Evolutionary conservation across 2,888 invertebrate genomes (phyloP), one percentile per base, ranked within the genome.

Genomic region (Cyclophora punctaria): DNA sequence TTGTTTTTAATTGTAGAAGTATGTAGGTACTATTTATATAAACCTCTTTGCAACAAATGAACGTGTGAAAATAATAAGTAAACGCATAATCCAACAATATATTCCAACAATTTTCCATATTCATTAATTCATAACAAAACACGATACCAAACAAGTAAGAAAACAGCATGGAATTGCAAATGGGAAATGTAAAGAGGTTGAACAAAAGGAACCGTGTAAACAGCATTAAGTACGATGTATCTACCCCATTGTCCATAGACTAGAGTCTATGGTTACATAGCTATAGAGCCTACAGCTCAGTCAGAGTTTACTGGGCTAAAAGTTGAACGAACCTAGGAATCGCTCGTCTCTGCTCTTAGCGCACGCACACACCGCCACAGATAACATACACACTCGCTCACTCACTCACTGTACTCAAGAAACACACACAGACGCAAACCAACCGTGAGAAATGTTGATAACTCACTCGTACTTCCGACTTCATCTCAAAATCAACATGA

Each of bases 221-320:
- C 73, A 77, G 57, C 56, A 61, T 61, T 63, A 63, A 67, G 69
- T 63, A 62, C 44, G 3, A 34, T 37, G 37, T 37, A 34, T 34
- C 44, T 59, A 57, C 51, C 53, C 55, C 52, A 54, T 58, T 67
- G 70, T 67, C 69, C 68, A 67, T 66, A 61, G 60, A 67, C 64
- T 20, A 20, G 20, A 20, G 20, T 20, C 20, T 20, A 20, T 20
- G 20, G 20, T 20, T 20, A 20, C 20, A 20, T 20, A 20, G 20
- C 20, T 20, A 20, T 20, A 20, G 66, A 58, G 66, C 61, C 71
- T 75, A 79, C 75, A 78, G 72, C 67, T 72, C 72, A 60, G 75
- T 71, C 76, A 73, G 82, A 88, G 88, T 89, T 89, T 87, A 89
- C 87, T 89, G 80, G 89, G 89, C 86, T 88, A 89, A 85, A 88